Conservation (phyloP, 2,888 invertebrate genomes). For the Sphecodes monilicornis region DNA sequence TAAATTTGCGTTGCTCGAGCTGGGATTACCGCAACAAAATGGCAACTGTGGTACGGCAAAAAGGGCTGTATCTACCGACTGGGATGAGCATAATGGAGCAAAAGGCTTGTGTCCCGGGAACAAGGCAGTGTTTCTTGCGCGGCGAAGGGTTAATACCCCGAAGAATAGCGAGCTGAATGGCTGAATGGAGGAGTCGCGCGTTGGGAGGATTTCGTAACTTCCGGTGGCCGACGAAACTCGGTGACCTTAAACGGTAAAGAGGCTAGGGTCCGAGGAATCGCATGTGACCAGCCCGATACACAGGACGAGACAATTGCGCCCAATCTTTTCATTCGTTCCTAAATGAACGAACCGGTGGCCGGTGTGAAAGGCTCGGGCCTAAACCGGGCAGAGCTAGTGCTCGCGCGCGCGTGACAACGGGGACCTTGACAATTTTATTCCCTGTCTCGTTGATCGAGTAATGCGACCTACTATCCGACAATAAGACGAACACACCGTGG, state of each 20-base stretch:
- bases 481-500: conserved; percentile 8
- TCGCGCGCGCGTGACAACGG: conserved; percentile 27
- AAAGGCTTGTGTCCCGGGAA: too few species aligned
- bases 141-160: conserved; percentile 7
- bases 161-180: not conserved
- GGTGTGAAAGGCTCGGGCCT: conserved; percentile 64
- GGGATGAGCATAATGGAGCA: not conserved
- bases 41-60: not conserved
- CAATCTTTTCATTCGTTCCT: conserved; percentile 80
- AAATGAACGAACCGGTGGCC: conserved; percentile 66
- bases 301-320: conserved; percentile 81
- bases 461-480: conserved; percentile 13
- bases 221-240: conserved; percentile 34
- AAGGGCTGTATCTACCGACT: conserved; percentile 3
- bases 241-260: conserved; percentile 48
- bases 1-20: not conserved
- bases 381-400: conserved; percentile 12
- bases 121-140: not conserved
- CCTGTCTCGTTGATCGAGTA: conserved; percentile 15
- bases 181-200: conserved; percentile 15
- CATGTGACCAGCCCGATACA: conserved; percentile 64
- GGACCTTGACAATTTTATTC: conserved; percentile 65
- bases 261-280: conserved; percentile 66
- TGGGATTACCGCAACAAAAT: not conserved
- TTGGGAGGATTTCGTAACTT: conserved; percentile 34